Evolutionary conservation across 2,797 vertebrate genomes (phyloP).

Genomic region (Hafferia zeledoni): DNA sequence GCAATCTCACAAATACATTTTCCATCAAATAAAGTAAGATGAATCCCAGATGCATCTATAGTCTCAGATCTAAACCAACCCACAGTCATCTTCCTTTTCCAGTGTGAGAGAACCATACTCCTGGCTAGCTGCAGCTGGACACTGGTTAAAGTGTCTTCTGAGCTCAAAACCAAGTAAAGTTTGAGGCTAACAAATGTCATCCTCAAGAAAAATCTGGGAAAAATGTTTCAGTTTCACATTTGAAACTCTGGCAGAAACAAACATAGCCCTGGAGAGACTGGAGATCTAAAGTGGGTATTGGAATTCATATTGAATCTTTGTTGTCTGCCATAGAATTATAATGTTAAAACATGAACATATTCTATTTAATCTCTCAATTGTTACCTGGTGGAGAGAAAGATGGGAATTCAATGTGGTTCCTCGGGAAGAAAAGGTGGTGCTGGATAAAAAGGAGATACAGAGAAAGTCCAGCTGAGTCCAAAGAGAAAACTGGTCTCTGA

Average conservation of each 20-base stretch:
- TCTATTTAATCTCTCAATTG: background rate
- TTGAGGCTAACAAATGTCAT: background rate
- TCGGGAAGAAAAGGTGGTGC: background rate
- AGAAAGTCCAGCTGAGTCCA: background rate
- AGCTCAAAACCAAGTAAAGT: background rate
- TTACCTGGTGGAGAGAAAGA: background rate
- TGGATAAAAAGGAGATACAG: background rate
- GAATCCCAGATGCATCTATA: background rate
- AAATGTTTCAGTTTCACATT: background rate
- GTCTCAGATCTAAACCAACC: background rate
- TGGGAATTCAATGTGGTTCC: background rate
- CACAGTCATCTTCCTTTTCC: background rate
- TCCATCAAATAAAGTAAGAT: background rate
- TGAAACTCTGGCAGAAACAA: background rate
- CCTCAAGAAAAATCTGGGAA: background rate
- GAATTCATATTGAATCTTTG: background rate
- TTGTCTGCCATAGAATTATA: background rate
- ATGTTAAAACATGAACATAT: background rate
- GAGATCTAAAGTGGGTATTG: background rate
- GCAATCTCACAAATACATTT: background rate
- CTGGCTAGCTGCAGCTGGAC: background rate
- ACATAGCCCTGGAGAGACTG: background rate
- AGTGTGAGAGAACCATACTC: background rate
- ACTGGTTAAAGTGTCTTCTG: background rate
- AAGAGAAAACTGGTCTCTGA: background rate